These are phyloP conservation scores for Apaloderma vittatum DNA, from an alignment of 2,113 vertebrate genomes.

Conservation along the genomic window DNA sequence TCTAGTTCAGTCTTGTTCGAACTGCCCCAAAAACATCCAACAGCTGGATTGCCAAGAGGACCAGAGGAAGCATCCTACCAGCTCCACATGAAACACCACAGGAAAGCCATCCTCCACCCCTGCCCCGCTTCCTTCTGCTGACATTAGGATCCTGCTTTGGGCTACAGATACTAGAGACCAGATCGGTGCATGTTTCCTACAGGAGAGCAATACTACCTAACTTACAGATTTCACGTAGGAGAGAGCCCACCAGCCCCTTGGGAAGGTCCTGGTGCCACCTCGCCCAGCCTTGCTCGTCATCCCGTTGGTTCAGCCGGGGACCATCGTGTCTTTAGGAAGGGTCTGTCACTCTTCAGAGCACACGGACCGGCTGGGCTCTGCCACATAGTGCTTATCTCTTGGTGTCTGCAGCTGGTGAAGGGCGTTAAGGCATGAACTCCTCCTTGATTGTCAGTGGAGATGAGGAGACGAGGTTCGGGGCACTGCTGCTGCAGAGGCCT, in stretches of 20 bases:
- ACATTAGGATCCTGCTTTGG: background rate
- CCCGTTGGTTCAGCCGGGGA: background rate
- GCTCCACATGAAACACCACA: background rate
- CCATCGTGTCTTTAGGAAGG: background rate
- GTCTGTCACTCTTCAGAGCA: slow-evolving; percentile 1
- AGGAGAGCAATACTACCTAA: background rate
- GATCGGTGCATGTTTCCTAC: background rate
- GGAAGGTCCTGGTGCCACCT: background rate
- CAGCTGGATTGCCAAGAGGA: background rate
- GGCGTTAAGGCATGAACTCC: slow-evolving; percentile 86
- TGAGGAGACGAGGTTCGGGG: slow-evolving; percentile 79
- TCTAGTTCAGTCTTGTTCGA: background rate
- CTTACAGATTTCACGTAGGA: background rate
- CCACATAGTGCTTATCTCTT: slow-evolving; percentile 40
- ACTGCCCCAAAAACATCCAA: background rate
- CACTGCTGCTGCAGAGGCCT: slow-evolving; percentile 76
- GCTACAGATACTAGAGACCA: background rate
- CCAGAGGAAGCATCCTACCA: background rate
- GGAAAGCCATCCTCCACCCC: background rate
- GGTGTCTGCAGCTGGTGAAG: background rate
- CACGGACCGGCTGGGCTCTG: background rate
- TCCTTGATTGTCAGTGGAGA: slow-evolving; percentile 92
- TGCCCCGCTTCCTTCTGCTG: background rate
- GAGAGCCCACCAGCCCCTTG: background rate
- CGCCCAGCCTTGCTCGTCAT: rapidly evolving